Conservation (phyloP, 1,140 invertebrate genomes). For the Manduca sexta region DNA sequence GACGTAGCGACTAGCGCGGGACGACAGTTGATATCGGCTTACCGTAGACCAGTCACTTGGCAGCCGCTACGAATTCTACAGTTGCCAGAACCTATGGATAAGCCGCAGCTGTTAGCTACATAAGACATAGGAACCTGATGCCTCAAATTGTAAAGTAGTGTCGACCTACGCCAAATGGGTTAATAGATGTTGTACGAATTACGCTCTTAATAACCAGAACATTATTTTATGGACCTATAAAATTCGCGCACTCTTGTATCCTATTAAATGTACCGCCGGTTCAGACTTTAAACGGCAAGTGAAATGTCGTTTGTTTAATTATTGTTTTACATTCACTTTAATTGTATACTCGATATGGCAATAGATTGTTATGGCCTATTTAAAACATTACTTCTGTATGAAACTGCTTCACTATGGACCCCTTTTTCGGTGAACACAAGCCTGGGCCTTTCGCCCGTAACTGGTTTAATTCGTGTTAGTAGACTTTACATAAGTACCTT, state of each 20-base stretch:
- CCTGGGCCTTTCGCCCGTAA: too few relatives aligned
- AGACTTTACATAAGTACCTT: too few relatives aligned
- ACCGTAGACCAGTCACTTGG: slow-evolving; percentile 51
- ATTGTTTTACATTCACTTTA: slow-evolving; percentile 5
- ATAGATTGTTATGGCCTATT: too few relatives aligned
- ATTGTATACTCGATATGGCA: neutral
- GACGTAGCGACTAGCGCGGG: slow-evolving; percentile 34
- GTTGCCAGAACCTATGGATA: slow-evolving; percentile 47
- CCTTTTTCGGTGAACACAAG: too few relatives aligned
- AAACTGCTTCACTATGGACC: too few relatives aligned
- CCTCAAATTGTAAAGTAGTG: slow-evolving; percentile 9
- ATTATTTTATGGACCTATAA: slow-evolving; percentile 18
- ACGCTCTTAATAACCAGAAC: slow-evolving; percentile 12
- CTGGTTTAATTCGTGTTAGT: too few relatives aligned
- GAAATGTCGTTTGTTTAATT: slow-evolving; percentile 6
- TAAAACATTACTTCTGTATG: too few relatives aligned
- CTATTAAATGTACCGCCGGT: slow-evolving; percentile 11
- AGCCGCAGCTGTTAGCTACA: slow-evolving; percentile 29
- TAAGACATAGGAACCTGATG: slow-evolving; percentile 4
- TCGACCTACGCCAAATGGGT: slow-evolving; percentile 10
- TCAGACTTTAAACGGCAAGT: slow-evolving; percentile 9
- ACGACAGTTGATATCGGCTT: slow-evolving; percentile 37
- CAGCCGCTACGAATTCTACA: slow-evolving; percentile 51
- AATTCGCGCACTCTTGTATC: slow-evolving; percentile 1
- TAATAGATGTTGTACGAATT: slow-evolving; percentile 6